Evolutionary conservation across 1,140 invertebrate genomes (phyloP).

Genomic region (Thaumetopoea pityocampa): DNA sequence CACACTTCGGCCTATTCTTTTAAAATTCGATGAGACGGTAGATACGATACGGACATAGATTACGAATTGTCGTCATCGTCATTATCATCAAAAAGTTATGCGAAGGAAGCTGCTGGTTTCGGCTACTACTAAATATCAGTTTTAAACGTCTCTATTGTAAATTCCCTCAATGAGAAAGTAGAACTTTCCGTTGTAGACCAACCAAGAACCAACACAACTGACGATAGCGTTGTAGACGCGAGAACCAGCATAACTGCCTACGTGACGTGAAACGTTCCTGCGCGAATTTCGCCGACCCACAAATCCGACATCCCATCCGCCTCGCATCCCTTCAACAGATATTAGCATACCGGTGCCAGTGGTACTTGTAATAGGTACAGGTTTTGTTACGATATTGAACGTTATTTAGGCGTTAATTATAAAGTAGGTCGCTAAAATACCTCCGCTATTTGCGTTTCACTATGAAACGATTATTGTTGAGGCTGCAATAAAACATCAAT

Average conservation of each 20-base stretch:
- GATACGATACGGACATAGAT: no score
- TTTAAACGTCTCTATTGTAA: no score
- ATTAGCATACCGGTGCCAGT: conserved; percentile 37
- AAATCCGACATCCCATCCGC: conserved; percentile 29
- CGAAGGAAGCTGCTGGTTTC: no score
- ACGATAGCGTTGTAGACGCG: no score
- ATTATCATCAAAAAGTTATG: no score
- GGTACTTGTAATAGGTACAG: background rate
- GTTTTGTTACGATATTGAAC: background rate
- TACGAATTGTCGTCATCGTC: no score
- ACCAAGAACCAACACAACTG: conserved; percentile 13
- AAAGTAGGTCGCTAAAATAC: background rate
- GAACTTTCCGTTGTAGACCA: conserved; percentile 24
- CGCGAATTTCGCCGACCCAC: conserved; percentile 45
- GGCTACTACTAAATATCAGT: no score
- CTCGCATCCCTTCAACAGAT: conserved; percentile 31
- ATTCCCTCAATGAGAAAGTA: conserved; percentile 39
- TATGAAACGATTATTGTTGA: no score
- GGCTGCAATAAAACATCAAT: no score
- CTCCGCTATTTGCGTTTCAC: no score
- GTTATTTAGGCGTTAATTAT: background rate
- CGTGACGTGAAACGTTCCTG: conserved; percentile 29
- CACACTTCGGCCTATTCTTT: no score
- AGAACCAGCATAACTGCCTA: conserved; percentile 15
- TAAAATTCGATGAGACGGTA: no score